These are phyloP conservation scores for Carcina quercana DNA, from an alignment of 2,888 invertebrate species.

Conservation along the genomic window DNA sequence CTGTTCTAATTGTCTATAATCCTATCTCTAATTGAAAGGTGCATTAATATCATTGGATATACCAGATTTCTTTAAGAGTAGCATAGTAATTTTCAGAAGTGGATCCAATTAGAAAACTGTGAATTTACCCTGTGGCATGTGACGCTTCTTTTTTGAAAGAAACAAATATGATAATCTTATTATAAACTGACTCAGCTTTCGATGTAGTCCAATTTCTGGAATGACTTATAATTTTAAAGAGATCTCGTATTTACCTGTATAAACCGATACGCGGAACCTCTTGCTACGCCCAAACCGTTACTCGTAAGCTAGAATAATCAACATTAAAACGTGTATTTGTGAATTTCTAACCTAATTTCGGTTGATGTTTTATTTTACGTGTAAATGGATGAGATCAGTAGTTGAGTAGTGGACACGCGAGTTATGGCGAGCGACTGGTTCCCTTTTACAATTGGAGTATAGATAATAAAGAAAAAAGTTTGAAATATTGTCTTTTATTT, in stretches of 20 bases:
- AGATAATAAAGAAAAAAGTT: conserved; percentile 69
- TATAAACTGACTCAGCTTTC: no score
- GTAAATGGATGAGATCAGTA: conserved; percentile 70
- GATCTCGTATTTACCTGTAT: no score
- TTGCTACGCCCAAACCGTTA: conserved; percentile 42
- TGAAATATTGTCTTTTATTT: conserved; percentile 52
- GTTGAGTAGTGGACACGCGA: conserved; percentile 63
- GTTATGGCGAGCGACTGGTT: conserved; percentile 68
- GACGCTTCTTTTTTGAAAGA: no score
- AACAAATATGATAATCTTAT: no score
- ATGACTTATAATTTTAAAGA: conserved; percentile 4
- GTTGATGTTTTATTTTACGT: conserved; percentile 70
- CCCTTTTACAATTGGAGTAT: conserved; percentile 73
- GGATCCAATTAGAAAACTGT: no score
- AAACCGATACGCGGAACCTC: conserved; percentile 31
- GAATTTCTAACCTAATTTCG: conserved; percentile 68
- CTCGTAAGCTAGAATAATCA: conserved; percentile 61
- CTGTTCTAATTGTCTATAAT: conserved; percentile 30
- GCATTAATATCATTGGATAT: no score
- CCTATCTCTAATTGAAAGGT: conserved; percentile 23
- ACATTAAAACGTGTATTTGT: conserved; percentile 74
- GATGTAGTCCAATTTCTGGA: no score
- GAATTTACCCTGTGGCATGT: no score
- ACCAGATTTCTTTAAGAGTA: no score
- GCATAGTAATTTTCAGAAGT: no score